Base-by-base conservation (phyloP, 2,888 invertebrate genomes). In the Griposia aprilina region DNA sequence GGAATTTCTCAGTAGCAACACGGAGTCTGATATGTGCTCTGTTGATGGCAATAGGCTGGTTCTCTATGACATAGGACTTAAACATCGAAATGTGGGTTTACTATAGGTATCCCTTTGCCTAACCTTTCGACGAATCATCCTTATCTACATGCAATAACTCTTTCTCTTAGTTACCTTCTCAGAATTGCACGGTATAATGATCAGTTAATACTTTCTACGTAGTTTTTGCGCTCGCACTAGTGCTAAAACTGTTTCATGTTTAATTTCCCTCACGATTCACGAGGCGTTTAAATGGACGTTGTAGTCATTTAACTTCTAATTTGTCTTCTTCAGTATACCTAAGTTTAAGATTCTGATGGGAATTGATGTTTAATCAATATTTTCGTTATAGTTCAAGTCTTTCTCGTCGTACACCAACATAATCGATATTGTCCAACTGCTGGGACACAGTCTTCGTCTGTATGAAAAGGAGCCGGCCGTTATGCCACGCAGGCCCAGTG, bases 151-250 rank as follows among this genome's bases (percentile, higher is more conserved):
- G 70, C 70, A 74, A 70, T 67, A 66, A 76, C 66, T 85, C 73
- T 83, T 81, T 84, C 72, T 84, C 71, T 69, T 41, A 65, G 59
- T 55, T n/a, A 13, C 13, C 65, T 81, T 84, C 70, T 67, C 4
- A 55, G 82, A 85, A 85, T 63, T 60, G 15, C 70, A 73, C 66
- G 67, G 55, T 63, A 23, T 60, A 41, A 60, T 78, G 67, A 81
- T 66, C 82, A 74, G 41, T 50, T 50, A 74, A 52, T 67, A 85
- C 85, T 85, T 83, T 83, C 83, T 85, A 78, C 59, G 5, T 13
- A n/a, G 50, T 78, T 68, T 76, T 78, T 84, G 75, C 45, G 23
- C 72, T 11, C 60, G 67, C 59, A 65, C n/a, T 30, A 15, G 55
- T 26, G 60, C 17, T 72, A 67, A 78, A 67, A 57, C 48, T 57